Evolutionary conservation across 2,888 invertebrate species (phyloP), one percentile per base, ranked within the genome.

Genomic region (Leptopilina drosophilae): DNA sequence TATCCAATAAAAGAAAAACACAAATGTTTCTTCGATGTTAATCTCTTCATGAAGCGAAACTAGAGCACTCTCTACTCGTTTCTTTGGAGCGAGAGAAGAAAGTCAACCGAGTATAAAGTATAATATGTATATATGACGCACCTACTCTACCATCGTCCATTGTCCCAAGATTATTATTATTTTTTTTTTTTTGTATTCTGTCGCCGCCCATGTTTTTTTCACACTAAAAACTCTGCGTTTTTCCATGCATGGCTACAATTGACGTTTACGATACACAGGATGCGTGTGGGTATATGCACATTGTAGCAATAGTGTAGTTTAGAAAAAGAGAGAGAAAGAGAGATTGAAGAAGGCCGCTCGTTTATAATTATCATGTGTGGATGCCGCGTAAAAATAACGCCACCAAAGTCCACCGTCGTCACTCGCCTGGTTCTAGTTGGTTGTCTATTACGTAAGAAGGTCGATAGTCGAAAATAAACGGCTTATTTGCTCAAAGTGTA

Each of bases 361-460:
- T 81, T 82, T 82, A 80, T 82, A 82, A 81, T 81, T 82, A 80
- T 80, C 73, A 77, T 79, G 76, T 62, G 64, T 62, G 64, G 69
- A 79, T 79, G 78, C 79, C 78, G 84, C 83, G 80, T 82, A 85
- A 84, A 85, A 85, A 85, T 85, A 85, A 85, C 84, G 80, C 79
- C 84, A 81, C 82, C 82, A 78, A 79, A 82, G 81, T 83, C 79
- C 79, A 82, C 75, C 80, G 80, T 73, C 82, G 77, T 80, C 83
- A 80, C 76, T 81, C 79, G 78, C 62, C 76, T 80, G 79, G 78
- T 83, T 79, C 81, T 83, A 56, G 69, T 56, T 73, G 73, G 33
- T 73, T 56, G 73, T 73, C 53, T 78, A 80, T 83, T 83, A 79
- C 80, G 80, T 82, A 83, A 83, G 80, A 80, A 65, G 67, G 66